These are phyloP conservation scores for Aricia artaxerxes DNA, from an alignment of 2,888 invertebrate genomes.

Conservation along the genomic window DNA sequence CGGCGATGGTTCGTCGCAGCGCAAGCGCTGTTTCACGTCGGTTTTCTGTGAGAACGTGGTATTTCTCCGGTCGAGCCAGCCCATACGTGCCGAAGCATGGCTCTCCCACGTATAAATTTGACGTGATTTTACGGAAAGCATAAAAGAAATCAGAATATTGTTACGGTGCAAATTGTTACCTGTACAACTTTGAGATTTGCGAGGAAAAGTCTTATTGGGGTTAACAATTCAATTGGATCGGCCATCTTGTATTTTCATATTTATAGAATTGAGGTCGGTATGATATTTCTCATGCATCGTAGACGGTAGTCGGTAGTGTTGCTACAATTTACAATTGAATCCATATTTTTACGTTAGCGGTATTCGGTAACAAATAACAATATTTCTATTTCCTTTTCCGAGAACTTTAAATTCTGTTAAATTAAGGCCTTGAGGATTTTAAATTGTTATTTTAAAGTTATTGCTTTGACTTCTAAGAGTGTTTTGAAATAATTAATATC, in stretches of 20 bases:
- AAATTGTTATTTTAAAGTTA: no score
- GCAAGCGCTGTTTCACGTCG: no score
- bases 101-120: no score
- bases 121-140: neutral
- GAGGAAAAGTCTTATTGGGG: neutral
- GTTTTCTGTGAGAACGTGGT: no score
- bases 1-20: no score
- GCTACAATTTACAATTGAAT: neutral
- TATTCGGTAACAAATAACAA: neutral
- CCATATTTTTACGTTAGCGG: neutral
- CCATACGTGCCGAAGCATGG: no score
- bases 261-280: neutral
- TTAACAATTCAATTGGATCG: neutral
- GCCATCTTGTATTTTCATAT: slow-evolving; percentile 7
- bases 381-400: neutral
- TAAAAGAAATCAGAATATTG: neutral
- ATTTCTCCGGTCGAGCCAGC: no score
- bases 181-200: slow-evolving; percentile 34
- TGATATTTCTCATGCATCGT: neutral
- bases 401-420: no score
- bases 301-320: neutral
- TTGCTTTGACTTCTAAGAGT: no score
- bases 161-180: neutral
- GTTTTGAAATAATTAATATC: no score
- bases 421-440: no score